These are phyloP conservation scores for Ophioninae sp. DNA, from an alignment of 2,888 invertebrate genomes.

Conservation along the genomic window DNA sequence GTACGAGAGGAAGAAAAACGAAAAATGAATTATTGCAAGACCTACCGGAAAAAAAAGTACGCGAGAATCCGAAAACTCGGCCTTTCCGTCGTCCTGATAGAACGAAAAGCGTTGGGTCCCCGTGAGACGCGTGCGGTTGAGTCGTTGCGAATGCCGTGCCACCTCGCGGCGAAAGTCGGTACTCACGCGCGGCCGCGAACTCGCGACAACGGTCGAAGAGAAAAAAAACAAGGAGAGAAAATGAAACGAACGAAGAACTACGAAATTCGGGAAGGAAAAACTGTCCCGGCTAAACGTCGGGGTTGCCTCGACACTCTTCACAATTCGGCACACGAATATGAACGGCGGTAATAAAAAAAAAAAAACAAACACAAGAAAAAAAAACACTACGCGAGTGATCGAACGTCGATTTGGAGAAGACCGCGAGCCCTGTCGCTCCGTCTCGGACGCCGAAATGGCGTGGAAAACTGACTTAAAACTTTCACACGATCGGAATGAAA, in stretches of 20 bases:
- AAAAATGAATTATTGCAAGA: slow-evolving; percentile 23
- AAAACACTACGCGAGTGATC: slow-evolving; percentile 3
- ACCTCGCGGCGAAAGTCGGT: slow-evolving; percentile 57
- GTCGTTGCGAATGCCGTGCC: slow-evolving; percentile 25
- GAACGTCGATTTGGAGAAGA: neutral
- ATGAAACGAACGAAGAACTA: neutral
- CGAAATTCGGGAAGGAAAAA: slow-evolving; percentile 2
- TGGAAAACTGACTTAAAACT: too few species aligned
- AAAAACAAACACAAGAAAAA: too few species aligned
- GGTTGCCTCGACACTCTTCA: slow-evolving; percentile 32
- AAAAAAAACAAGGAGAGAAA: slow-evolving; percentile 5
- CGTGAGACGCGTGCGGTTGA: neutral
- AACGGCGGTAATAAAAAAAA: slow-evolving; percentile 8
- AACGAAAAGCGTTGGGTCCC: too few species aligned
- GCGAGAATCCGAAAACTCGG: slow-evolving; percentile 32
- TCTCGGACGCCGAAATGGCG: too few species aligned
- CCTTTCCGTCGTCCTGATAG: neutral
- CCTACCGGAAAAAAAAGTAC: slow-evolving; percentile 51
- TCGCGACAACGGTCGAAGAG: neutral
- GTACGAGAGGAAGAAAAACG: neutral
- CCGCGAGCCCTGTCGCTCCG: too few species aligned
- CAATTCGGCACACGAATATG: slow-evolving; percentile 35
- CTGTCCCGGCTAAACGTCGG: neutral
- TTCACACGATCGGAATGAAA: too few species aligned
- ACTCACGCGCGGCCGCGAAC: neutral